phyloP scores from a whole-genome alignment of 2,113 vertebrate species.

The Ctenodactylus gundi region DNA sequence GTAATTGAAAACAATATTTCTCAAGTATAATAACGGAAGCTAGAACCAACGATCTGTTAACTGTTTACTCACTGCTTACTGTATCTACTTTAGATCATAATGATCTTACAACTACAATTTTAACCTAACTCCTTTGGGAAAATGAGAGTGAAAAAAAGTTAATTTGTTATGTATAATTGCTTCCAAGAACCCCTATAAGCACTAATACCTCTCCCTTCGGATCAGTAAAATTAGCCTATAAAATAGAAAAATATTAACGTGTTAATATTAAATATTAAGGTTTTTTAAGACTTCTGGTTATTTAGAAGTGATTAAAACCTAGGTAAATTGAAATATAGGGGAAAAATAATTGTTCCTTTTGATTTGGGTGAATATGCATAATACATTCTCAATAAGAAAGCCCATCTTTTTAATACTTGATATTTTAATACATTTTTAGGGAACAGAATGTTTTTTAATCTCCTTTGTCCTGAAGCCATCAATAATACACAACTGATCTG shows the following conservation, averaged over 20 bases:
- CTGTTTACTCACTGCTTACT: constrained; percentile 52
- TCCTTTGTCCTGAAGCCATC: background rate
- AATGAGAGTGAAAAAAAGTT: background rate
- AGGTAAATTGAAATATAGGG: background rate
- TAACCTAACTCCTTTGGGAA: constrained; percentile 65
- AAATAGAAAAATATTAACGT: background rate
- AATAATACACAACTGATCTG: background rate
- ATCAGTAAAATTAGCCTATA: background rate
- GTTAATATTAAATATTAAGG: no score
- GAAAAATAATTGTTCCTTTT: constrained; percentile 34
- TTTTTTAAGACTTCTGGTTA: constrained; percentile 56
- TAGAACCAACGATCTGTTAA: constrained; percentile 55
- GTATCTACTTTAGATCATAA: constrained; percentile 45
- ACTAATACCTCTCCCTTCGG: background rate
- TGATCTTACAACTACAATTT: constrained; percentile 34
- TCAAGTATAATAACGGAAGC: constrained; percentile 47
- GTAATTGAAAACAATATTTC: constrained; percentile 19
- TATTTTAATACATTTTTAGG: constrained; percentile 23
- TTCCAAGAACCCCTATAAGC: background rate
- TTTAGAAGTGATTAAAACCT: background rate
- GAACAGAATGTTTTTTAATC: background rate
- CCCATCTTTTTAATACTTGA: constrained; percentile 20
- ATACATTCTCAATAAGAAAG: constrained; percentile 28
- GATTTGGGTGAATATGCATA: constrained; percentile 65
- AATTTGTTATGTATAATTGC: background rate